phyloP scores from a whole-genome alignment of 2,888 invertebrate genomes.

The Eupithecia exiguata region DNA sequence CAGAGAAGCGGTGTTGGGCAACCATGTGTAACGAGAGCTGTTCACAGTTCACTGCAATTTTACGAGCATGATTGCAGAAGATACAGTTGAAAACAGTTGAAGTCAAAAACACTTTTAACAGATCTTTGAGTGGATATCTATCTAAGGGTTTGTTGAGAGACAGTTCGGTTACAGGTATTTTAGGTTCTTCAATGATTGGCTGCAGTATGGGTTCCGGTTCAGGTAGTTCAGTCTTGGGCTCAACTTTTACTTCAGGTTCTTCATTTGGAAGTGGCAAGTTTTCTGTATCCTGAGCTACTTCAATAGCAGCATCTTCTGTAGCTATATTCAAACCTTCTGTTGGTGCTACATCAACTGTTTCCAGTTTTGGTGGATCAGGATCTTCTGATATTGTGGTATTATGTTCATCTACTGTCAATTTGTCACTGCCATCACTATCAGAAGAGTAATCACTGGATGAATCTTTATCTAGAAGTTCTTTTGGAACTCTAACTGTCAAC shows the following conservation, averaged over 20 bases:
- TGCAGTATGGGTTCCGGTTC: constrained; percentile 60
- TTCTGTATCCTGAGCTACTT: constrained; percentile 47
- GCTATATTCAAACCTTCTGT: constrained; percentile 41
- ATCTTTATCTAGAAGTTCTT: constrained; percentile 82
- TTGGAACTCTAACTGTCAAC: constrained; percentile 87
- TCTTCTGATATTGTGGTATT: constrained; percentile 55
- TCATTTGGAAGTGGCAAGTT: constrained; percentile 30
- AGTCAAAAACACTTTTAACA: constrained; percentile 89
- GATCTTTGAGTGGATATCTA: constrained; percentile 87
- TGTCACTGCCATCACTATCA: constrained; percentile 85
- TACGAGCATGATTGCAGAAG: constrained; percentile 93
- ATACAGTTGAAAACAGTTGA: constrained; percentile 88
- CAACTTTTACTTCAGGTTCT: constrained; percentile 55
- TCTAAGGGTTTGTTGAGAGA: constrained; percentile 90
- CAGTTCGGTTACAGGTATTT: constrained; percentile 87
- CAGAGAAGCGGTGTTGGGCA: constrained; percentile 91
- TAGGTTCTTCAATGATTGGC: constrained; percentile 72
- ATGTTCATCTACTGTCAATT: constrained; percentile 83
- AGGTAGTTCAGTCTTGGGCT: constrained; percentile 65
- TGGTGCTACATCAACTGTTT: constrained; percentile 35
- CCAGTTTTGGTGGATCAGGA: constrained; percentile 43
- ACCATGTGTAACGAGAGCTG: constrained; percentile 92
- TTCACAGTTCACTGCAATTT: constrained; percentile 92
- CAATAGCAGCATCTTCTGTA: constrained; percentile 48
- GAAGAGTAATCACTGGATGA: constrained; percentile 81